Base-by-base conservation (phyloP, 2,797 vertebrate genomes). In the Leptoclinus maculatus region DNA sequence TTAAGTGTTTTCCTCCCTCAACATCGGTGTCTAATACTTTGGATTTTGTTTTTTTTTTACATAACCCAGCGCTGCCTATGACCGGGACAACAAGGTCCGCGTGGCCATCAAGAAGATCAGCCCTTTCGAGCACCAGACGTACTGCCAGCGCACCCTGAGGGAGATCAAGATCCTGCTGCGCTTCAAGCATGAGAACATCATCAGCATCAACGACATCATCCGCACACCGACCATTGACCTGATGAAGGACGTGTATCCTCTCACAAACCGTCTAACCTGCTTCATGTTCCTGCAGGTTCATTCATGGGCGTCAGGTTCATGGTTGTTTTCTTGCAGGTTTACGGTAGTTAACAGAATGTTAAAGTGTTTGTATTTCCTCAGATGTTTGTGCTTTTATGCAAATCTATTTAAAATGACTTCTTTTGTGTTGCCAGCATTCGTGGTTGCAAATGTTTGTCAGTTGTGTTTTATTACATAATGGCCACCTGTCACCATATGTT, bases 101-200 rank as follows among this genome's bases (percentile, higher is more conserved):
- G 96, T 96, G 89, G 97, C 97, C 92, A 97, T 97, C 86, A 97
- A 97, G 94, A 97, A 97, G 93, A 97, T 97, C 93, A 97, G 97
- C 86, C 97, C 97, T 0, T 97, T 97, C 21, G 97, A 97, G 92
- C 97, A 97, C 89, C 97, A 97, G 95, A 97, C 97, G 1, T 97
- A 97, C 88, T 97, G 97, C 89, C 97, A 97, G 83, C 96, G 96
- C 82, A 97, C 97, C 0, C 95, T 97, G 85, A 89, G 97, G 29
- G 97, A 97, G 93, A 97, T 97, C 91, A 97, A 97, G 91, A 97
- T 97, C 90, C 92, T 97, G 2, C 94, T 97, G 90, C 96, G 96
- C 78, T 97, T 97, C 93, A 96, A 93, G 85, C 97, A 97, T 16
- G 97, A 97, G 94, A 97, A 97, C 87, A 96, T 97, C 88, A 97